Evolutionary conservation across 1,140 invertebrate genomes (phyloP), one percentile per base, ranked within the genome.

Genomic region (Druon quercuslanigerum): DNA sequence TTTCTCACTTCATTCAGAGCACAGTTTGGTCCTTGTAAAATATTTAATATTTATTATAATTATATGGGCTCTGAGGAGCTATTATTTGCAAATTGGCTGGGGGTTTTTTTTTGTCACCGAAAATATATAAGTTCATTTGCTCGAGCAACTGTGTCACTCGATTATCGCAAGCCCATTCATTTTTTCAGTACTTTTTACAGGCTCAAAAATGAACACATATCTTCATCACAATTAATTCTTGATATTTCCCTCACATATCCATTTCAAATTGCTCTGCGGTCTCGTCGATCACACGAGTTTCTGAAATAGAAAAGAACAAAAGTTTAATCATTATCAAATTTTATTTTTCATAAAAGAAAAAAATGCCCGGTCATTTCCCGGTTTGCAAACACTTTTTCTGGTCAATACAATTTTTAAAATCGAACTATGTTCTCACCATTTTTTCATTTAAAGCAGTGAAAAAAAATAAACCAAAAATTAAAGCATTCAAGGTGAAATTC

Each of bases 211-310:
- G 54, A 87, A 84, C 79, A 84, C 79, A 82, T 81, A 74, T 79
- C 60, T 75, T 76, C 77, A 83, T 84, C 77, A 82, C 77, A 82
- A 73, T 51, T 75, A 52, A 51, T 60, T 51, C 19, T 33, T 12
- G 66, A 66, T 51, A 74, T 13, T 60, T 80, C 78, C 5, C n/a
- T 87, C 79, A 90, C 88, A 90, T 89, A 40, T 90, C 89, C 88
- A 90, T 90, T 51, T 88, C 85, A 75, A 89, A 89, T 51, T 89
- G 88, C 54, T 90, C 88, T 11, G 84, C 72, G 50, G 82, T 76
- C 71, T 90, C 89, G 16, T 90, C 89, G 33, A 86, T 86, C 50
- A 85, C 51, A 66, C 81, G 51, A 57, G 77, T 73, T 66, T 89
- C 88, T 90, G 75, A 20, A 86, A 86, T 66, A 79, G 71, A n/a